Evolutionary conservation across 2,113 vertebrate genomes (phyloP).

Genomic region (Sphyrna mokarran): DNA sequence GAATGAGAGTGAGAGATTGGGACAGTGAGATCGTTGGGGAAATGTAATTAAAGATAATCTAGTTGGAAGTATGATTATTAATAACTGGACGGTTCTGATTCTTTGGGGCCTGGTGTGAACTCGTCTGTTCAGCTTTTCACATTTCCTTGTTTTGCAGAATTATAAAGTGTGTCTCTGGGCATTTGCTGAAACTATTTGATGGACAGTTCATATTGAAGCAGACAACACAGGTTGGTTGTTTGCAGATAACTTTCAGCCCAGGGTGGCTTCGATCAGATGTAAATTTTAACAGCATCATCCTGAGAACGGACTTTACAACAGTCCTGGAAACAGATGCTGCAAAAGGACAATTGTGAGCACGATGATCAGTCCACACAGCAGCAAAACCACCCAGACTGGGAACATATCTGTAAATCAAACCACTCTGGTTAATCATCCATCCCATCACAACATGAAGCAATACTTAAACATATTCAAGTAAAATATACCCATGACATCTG

Average conservation of each 20-base stretch:
- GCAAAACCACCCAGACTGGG: conserved; percentile 78
- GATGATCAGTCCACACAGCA: conserved; percentile 69
- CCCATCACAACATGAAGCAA: background rate
- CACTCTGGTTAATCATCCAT: background rate
- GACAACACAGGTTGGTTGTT: background rate
- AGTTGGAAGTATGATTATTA: background rate
- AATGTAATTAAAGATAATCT: background rate
- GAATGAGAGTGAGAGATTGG: background rate
- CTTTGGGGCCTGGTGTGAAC: background rate
- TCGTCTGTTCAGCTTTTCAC: background rate
- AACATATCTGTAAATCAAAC: conserved; percentile 60
- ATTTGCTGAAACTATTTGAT: background rate
- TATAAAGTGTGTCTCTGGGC: background rate
- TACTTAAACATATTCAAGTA: background rate
- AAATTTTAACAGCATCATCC: background rate
- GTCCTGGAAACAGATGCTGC: conserved; percentile 72
- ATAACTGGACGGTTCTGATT: background rate
- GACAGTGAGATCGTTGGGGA: background rate
- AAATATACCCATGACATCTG: background rate
- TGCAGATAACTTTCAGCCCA: background rate
- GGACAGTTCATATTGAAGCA: background rate
- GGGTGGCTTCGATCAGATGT: background rate
- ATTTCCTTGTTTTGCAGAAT: background rate
- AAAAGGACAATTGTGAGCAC: conserved; percentile 69
- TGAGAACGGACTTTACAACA: conserved; percentile 57